These are phyloP conservation scores for Pammene fasciana DNA, from an alignment of 2,888 invertebrate genomes.

Conservation along the genomic window DNA sequence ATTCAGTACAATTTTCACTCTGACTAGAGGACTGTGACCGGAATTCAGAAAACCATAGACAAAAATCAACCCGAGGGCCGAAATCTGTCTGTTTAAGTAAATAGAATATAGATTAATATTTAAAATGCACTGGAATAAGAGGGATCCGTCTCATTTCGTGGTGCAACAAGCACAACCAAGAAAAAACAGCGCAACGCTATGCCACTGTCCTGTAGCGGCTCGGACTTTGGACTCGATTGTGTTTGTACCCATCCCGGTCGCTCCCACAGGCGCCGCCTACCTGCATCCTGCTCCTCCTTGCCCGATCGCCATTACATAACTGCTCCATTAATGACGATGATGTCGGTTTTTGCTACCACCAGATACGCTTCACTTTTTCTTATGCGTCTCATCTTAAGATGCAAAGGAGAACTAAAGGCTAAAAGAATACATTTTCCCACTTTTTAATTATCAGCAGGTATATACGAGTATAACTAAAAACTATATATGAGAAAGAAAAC, in stretches of 20 bases:
- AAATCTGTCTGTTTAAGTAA: too few relatives aligned
- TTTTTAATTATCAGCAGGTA: too few relatives aligned
- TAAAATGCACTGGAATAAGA: too few relatives aligned
- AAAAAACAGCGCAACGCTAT: slow-evolving; percentile 52
- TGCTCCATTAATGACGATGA: slow-evolving; percentile 62
- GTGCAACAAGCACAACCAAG: slow-evolving; percentile 43
- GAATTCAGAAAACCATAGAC: too few relatives aligned
- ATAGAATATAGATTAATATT: too few relatives aligned
- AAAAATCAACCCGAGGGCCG: too few relatives aligned
- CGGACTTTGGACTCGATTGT: slow-evolving; percentile 77
- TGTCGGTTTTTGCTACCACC: slow-evolving; percentile 62
- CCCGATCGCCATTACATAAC: slow-evolving; percentile 62
- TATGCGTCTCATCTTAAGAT: background rate
- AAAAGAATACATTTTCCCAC: too few relatives aligned
- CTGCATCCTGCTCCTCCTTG: slow-evolving; percentile 53
- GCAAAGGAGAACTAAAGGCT: background rate
- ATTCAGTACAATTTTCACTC: too few relatives aligned
- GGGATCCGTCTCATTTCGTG: slow-evolving; percentile 1
- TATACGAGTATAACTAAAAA: too few relatives aligned
- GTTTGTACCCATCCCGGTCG: slow-evolving; percentile 71
- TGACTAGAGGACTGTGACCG: too few relatives aligned
- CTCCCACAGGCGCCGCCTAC: slow-evolving; percentile 51
- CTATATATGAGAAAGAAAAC: too few relatives aligned
- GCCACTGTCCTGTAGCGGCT: slow-evolving; percentile 67
- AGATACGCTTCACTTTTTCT: slow-evolving; percentile 44